Percentiles rank a stretch among this genome's conserved stretches.
Conservation (phyloP, 1,140 invertebrate species). For the Pararge aegeria region DNA sequence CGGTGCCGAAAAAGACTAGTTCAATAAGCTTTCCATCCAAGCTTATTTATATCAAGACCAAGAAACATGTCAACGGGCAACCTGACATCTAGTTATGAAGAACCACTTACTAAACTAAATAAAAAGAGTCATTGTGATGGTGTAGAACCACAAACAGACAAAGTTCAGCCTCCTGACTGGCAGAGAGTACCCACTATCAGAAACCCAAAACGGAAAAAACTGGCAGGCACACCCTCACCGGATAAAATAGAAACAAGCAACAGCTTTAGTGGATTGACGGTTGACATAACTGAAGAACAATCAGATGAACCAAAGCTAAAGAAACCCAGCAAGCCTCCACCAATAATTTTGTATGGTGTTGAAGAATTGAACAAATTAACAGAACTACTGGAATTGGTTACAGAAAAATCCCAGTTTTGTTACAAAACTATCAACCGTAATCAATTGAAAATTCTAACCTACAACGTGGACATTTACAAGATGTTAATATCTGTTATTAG, state of each 20-base stretch:
- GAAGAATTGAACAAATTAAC: slow-evolving; percentile 27
- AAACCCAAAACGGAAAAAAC: slow-evolving; percentile 15
- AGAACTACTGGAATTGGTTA: slow-evolving; percentile 15
- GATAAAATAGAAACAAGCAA: too few relatives aligned
- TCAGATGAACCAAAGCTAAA: not conserved
- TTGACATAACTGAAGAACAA: not conserved
- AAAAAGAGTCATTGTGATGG: too few relatives aligned
- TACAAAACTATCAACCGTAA: slow-evolving; percentile 28
- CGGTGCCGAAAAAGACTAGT: slow-evolving; percentile 3
- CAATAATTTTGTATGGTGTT: slow-evolving; percentile 29
- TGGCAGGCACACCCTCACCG: not conserved
- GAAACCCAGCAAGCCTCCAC: slow-evolving; percentile 16
- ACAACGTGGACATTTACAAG: slow-evolving; percentile 17
- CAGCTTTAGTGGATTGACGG: too few relatives aligned
- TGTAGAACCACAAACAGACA: too few relatives aligned
- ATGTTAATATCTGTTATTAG: slow-evolving; percentile 15
- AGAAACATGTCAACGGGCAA: not conserved
- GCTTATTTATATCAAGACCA: slow-evolving; percentile 15
- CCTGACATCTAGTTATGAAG: too few relatives aligned
- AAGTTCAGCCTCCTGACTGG: slow-evolving; percentile 18
- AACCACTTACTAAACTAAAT: too few relatives aligned
- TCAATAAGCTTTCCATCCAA: slow-evolving; percentile 15
- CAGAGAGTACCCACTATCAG: slow-evolving; percentile 17
- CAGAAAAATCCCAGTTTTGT: not conserved
- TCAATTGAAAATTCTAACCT: slow-evolving; percentile 14